A percentile compares a stretch with the other conserved stretches of the same genome.
phyloP scores from a whole-genome alignment of 2,888 invertebrate genomes.

The Thymelicus sylvestris region DNA sequence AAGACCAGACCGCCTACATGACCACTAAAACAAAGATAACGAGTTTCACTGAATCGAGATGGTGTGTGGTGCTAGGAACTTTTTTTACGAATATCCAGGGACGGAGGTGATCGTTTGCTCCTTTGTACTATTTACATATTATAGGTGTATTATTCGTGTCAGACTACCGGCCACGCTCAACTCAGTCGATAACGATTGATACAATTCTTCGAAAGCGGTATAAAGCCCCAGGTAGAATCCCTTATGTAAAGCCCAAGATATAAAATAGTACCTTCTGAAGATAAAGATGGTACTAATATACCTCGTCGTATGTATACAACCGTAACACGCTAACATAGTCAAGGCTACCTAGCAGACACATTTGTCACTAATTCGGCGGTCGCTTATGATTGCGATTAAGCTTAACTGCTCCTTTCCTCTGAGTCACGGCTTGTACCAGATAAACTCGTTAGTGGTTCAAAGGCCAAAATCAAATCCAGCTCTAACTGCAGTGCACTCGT shows the following conservation, averaged over 20 bases:
- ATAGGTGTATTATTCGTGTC: neutral
- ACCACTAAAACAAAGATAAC: too few species aligned
- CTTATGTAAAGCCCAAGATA: too few species aligned
- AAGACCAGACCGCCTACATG: too few species aligned
- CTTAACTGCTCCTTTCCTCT: conserved; percentile 74
- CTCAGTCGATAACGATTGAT: too few species aligned
- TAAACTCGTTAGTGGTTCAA: conserved; percentile 59
- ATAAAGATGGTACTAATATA: neutral
- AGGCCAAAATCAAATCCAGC: conserved; percentile 65
- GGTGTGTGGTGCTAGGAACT: too few species aligned
- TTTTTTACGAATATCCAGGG: too few species aligned
- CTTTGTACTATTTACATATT: neutral
- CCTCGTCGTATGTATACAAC: neutral
- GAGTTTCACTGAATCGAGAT: too few species aligned
- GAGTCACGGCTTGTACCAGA: conserved; percentile 60
- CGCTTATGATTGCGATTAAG: conserved; percentile 51
- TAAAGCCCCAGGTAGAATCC: too few species aligned
- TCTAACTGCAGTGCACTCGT: conserved; percentile 62
- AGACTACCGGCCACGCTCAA: neutral
- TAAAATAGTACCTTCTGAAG: too few species aligned
- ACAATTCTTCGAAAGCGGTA: too few species aligned
- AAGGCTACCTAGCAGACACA: conserved; percentile 37
- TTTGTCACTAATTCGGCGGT: conserved; percentile 36
- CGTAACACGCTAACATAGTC: conserved; percentile 11
- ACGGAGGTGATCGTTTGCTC: too few species aligned